These are phyloP conservation scores for Peromyscus californicus DNA, from an alignment of 2,113 vertebrate species.

Conservation along the genomic window DNA sequence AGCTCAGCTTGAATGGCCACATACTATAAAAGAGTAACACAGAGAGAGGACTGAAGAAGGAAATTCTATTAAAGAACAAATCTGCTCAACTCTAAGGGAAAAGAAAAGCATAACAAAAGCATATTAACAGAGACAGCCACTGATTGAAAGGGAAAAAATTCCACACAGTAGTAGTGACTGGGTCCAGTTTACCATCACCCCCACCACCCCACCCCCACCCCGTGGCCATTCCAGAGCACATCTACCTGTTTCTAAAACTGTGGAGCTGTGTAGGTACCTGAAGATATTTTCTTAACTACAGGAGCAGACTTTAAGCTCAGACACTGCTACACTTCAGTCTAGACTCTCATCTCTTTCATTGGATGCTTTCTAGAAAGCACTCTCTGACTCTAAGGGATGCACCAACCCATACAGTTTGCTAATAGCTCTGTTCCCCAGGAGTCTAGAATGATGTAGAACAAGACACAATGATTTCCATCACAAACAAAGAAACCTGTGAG, in stretches of 20 bases:
- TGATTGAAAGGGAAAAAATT: neutral
- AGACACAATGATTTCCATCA: neutral
- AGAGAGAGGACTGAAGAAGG: neutral
- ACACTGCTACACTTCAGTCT: slow-evolving; percentile 36
- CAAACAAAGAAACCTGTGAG: slow-evolving; percentile 51
- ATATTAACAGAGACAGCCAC: slow-evolving; percentile 25
- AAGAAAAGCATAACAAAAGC: slow-evolving; percentile 28
- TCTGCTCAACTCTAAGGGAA: neutral
- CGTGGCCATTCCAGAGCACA: neutral
- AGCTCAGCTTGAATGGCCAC: neutral
- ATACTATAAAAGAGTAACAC: neutral
- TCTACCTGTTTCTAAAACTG: slow-evolving; percentile 43
- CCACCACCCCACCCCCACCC: neutral
- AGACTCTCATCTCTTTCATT: neutral
- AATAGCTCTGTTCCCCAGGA: neutral
- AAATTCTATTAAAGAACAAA: slow-evolving; percentile 4
- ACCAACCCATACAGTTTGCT: neutral
- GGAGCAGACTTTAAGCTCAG: neutral
- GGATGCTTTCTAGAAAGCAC: slow-evolving; percentile 43
- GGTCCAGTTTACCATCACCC: neutral
- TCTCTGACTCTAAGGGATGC: slow-evolving; percentile 35
- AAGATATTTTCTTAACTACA: slow-evolving; percentile 41
- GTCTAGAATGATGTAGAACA: neutral
- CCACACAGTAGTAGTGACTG: neutral
- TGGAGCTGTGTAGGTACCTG: neutral